A percentile compares a stretch with the other conserved stretches of the same genome.
phyloP scores from a whole-genome alignment of 2,888 invertebrate genomes.

The Dynastes maya region DNA sequence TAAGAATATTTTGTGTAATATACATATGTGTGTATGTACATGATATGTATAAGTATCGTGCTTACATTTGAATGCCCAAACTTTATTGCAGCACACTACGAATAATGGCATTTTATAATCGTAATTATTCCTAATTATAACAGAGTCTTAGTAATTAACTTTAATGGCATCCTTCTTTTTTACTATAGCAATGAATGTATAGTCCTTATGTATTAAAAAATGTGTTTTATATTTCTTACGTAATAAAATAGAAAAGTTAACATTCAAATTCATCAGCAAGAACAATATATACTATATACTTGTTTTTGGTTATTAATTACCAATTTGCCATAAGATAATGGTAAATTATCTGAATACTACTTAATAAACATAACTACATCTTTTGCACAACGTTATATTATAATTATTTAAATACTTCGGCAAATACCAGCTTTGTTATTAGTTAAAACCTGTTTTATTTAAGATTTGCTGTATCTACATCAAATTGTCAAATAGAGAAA shows the following conservation, averaged over 20 bases:
- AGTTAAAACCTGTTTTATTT: too few relatives aligned
- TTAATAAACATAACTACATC: neutral
- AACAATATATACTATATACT: conserved; percentile 9
- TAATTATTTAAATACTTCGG: neutral
- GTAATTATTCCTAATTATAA: conserved; percentile 53
- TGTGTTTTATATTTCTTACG: conserved; percentile 20
- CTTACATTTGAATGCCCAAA: conserved; percentile 49
- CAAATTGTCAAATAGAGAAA: too few relatives aligned
- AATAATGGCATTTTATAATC: conserved; percentile 52
- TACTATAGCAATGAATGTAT: conserved; percentile 39
- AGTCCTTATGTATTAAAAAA: conserved; percentile 37
- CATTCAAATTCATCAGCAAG: conserved; percentile 19
- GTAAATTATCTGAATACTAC: conserved; percentile 12
- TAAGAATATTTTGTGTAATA: conserved; percentile 19
- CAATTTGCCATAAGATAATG: conserved; percentile 18
- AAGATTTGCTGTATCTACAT: too few relatives aligned
- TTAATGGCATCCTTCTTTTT: conserved; percentile 52
- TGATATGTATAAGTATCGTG: conserved; percentile 31
- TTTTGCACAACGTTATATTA: neutral
- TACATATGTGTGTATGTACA: conserved; percentile 22
- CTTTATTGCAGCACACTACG: conserved; percentile 50
- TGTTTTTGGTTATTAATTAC: conserved; percentile 30
- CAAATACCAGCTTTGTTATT: too few relatives aligned
- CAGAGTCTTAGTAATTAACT: conserved; percentile 49
- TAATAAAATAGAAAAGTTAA: conserved; percentile 35